Evolutionary conservation across 2,113 vertebrate genomes (phyloP).

Genomic region (Oryzias javanicus): DNA sequence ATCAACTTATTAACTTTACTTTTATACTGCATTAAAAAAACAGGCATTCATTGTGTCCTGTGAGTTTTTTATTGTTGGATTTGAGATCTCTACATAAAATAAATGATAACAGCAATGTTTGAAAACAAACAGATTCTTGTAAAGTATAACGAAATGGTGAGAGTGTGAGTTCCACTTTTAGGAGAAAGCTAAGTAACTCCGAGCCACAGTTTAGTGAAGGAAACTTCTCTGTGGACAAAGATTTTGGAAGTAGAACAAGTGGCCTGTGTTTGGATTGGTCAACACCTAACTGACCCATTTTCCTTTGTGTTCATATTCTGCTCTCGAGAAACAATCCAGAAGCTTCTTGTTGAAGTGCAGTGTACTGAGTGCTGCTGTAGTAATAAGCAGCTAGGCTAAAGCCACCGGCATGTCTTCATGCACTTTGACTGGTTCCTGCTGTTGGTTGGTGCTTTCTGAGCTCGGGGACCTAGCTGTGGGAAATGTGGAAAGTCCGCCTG

Average conservation of each 20-base stretch:
- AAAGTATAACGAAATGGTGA: too few relatives aligned
- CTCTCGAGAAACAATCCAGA: constrained; percentile 23
- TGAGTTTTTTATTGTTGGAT: too few relatives aligned
- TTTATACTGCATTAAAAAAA: too few relatives aligned
- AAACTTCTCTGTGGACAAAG: not conserved
- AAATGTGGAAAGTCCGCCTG: constrained; percentile 49
- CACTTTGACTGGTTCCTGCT: constrained; percentile 41
- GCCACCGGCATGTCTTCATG: constrained; percentile 68
- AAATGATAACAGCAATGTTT: too few relatives aligned
- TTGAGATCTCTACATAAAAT: too few relatives aligned
- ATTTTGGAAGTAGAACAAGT: not conserved
- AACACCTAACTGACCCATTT: constrained; percentile 33
- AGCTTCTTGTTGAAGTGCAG: constrained; percentile 30
- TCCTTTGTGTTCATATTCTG: not conserved
- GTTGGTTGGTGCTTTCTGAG: constrained; percentile 33
- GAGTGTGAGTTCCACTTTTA: constrained; percentile 29
- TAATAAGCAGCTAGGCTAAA: constrained; percentile 70
- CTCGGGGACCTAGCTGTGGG: constrained; percentile 47
- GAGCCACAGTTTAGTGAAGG: not conserved
- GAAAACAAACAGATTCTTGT: too few relatives aligned
- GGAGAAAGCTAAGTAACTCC: not conserved
- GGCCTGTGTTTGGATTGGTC: not conserved
- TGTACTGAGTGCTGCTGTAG: constrained; percentile 19
- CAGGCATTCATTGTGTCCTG: too few relatives aligned
- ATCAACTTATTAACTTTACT: too few relatives aligned